Evolutionary conservation across 1,140 invertebrate species (phyloP).

Genomic region (Hylyphantes graminicola): DNA sequence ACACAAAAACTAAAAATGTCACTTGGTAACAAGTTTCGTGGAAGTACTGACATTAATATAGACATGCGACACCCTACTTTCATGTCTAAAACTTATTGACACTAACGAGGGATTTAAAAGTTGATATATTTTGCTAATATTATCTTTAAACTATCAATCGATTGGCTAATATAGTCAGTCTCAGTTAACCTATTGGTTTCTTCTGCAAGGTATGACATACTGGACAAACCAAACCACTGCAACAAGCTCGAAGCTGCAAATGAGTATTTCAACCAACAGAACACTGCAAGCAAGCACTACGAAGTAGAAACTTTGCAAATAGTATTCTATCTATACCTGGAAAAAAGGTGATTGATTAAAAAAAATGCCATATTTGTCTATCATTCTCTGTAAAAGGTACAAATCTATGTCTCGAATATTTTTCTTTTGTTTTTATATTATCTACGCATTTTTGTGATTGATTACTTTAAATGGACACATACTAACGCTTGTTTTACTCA

Average conservation of each 20-base stretch:
- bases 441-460: not conserved
- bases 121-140: too few relatives aligned
- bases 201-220: slow-evolving; percentile 31
- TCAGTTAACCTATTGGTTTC: not conserved
- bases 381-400: not conserved
- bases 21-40: too few relatives aligned
- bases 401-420: not conserved
- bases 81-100: too few relatives aligned
- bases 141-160: too few relatives aligned
- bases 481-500: not conserved
- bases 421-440: not conserved
- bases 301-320: slow-evolving; percentile 34
- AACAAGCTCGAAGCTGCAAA: slow-evolving; percentile 39
- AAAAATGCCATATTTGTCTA: not conserved
- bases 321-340: slow-evolving; percentile 28
- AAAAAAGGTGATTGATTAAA: not conserved
- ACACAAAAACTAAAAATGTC: too few relatives aligned
- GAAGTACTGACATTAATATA: too few relatives aligned
- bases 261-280: slow-evolving; percentile 36
- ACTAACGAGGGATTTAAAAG: too few relatives aligned
- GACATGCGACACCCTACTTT: too few relatives aligned
- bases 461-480: not conserved
- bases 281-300: too few relatives aligned
- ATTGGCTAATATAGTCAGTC: too few relatives aligned
- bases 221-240: slow-evolving; percentile 39